These are phyloP conservation scores for Bradypodion pumilum DNA, from an alignment of 2,797 vertebrate species.

Conservation along the genomic window DNA sequence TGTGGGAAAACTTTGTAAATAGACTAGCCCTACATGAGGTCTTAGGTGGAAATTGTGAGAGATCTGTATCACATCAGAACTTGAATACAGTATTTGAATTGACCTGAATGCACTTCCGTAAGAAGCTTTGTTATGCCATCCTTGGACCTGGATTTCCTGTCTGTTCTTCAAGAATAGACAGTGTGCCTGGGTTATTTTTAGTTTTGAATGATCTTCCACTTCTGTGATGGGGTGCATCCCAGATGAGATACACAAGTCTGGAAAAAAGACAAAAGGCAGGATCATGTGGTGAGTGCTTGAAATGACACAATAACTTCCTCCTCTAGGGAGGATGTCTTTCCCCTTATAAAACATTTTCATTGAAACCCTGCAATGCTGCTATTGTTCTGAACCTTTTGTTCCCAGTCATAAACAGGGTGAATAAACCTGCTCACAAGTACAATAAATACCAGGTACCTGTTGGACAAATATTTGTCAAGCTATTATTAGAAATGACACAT, in stretches of 20 bases:
- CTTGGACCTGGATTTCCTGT: background rate
- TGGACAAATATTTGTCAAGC: constrained; percentile 12
- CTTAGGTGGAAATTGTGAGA: background rate
- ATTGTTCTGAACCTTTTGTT: background rate
- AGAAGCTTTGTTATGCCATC: background rate
- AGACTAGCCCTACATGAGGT: background rate
- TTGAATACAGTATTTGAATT: background rate
- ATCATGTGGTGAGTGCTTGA: background rate
- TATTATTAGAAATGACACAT: background rate
- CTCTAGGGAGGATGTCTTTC: background rate
- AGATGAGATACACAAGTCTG: background rate
- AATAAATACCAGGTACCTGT: constrained; percentile 23
- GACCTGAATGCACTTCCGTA: background rate
- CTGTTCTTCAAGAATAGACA: background rate
- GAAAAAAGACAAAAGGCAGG: background rate
- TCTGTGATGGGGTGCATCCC: background rate
- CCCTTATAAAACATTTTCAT: background rate
- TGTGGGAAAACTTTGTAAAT: background rate
- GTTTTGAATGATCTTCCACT: background rate
- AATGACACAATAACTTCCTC: background rate
- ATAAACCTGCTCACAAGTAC: constrained; percentile 1
- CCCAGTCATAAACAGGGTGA: constrained; percentile 9
- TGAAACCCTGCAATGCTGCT: background rate
- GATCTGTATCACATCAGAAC: background rate
- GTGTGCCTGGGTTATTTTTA: background rate